Percentiles rank a stretch among this genome's conserved stretches.
These are phyloP conservation scores for Stenodema calcarata DNA, from an alignment of 2,888 invertebrate species.

Conservation along the genomic window DNA sequence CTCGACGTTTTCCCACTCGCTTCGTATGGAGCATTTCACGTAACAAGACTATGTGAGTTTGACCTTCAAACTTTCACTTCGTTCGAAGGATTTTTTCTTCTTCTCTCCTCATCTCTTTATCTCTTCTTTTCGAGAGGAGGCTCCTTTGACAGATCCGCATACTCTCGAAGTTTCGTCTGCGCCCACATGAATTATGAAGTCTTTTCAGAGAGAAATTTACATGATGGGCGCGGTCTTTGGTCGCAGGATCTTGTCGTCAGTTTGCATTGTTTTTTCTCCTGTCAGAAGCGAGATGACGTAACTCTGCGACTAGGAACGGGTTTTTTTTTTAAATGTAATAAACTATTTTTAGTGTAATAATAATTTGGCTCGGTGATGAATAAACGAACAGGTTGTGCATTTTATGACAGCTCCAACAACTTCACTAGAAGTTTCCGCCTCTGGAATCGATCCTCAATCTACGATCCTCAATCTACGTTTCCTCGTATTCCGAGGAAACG, in stretches of 20 bases:
- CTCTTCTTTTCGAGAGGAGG: background rate
- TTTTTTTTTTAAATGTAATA: too few relatives aligned
- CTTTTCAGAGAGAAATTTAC: background rate
- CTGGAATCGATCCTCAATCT: too few relatives aligned
- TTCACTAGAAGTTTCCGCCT: too few relatives aligned
- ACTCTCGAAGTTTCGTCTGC: background rate
- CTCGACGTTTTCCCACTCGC: background rate
- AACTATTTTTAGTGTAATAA: too few relatives aligned
- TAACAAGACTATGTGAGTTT: background rate
- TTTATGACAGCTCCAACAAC: too few relatives aligned
- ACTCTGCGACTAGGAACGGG: background rate
- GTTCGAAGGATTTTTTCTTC: background rate
- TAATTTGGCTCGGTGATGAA: too few relatives aligned
- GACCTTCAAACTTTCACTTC: constrained; percentile 25
- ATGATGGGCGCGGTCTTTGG: background rate
- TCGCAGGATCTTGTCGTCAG: background rate
- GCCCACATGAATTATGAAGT: background rate
- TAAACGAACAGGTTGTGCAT: too few relatives aligned
- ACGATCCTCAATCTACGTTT: too few relatives aligned
- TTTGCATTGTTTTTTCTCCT: background rate
- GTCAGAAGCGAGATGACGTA: background rate
- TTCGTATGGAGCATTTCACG: background rate
- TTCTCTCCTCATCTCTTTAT: background rate
- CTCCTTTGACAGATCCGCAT: constrained; percentile 16
- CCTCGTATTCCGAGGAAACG: too few relatives aligned